Evolutionary conservation across 2,888 invertebrate genomes (phyloP).

Genomic region (Lordiphosa fenestrarum): DNA sequence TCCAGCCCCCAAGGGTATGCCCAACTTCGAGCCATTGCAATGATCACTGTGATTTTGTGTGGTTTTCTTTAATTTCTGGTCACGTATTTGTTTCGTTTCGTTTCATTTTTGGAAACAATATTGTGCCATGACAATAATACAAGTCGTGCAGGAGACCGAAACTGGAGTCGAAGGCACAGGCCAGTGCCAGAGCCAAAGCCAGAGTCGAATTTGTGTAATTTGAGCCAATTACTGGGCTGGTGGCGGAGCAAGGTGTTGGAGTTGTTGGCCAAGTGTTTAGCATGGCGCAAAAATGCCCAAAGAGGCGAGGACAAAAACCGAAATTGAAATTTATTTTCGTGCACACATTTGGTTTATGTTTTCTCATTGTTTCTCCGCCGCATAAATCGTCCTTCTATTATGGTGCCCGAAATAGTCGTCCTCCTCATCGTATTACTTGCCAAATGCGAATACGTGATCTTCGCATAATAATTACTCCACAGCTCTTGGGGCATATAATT

Average conservation of each 20-base stretch:
- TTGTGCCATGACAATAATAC: constrained; percentile 70
- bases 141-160: constrained; percentile 34
- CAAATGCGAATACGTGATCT: constrained; percentile 72
- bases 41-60: constrained; percentile 22
- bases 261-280: constrained; percentile 37
- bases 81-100: constrained; percentile 73
- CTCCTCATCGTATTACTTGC: constrained; percentile 37
- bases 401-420: constrained; percentile 44
- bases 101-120: constrained; percentile 71
- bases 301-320: constrained; percentile 21
- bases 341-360: constrained; percentile 21
- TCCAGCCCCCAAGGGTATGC: no score
- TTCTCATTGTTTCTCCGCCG: constrained; percentile 1
- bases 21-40: not conserved
- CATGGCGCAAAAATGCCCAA: constrained; percentile 17
- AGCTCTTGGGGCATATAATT: constrained; percentile 45
- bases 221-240: constrained; percentile 57
- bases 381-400: constrained; percentile 73
- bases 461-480: constrained; percentile 67
- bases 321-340: constrained; percentile 45
- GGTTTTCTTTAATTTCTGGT: constrained; percentile 65
- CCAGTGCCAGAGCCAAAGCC: constrained; percentile 19
- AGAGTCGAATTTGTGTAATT: constrained; percentile 59
- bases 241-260: constrained; percentile 19
- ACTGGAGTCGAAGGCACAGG: constrained; percentile 22